A percentile compares a stretch with the other conserved stretches of the same genome.
Conservation (phyloP, 2,797 vertebrate genomes). For the Thripadectes ignobilis region DNA sequence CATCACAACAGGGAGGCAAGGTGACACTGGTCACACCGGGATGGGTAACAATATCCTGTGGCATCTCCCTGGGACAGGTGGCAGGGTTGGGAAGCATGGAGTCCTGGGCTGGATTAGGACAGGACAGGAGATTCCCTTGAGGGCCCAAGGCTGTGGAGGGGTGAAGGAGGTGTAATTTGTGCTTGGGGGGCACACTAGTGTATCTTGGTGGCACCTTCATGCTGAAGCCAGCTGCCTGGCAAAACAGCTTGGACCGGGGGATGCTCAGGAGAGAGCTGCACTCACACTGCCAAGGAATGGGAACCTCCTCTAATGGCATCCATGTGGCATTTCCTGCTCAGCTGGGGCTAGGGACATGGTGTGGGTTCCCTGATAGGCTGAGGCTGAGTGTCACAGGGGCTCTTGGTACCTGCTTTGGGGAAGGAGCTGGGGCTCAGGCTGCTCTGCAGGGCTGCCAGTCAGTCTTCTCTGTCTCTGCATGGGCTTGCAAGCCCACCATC, state of each 20-base stretch:
- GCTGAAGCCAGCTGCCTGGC: background rate
- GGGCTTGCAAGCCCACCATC: background rate
- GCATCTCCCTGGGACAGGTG: background rate
- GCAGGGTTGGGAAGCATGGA: background rate
- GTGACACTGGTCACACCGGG: background rate
- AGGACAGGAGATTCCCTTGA: background rate
- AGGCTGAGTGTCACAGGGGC: background rate
- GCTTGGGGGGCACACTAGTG: background rate
- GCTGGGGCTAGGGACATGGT: accelerated
- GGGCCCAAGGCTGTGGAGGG: background rate
- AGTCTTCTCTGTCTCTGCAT: background rate
- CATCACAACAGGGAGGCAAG: background rate
- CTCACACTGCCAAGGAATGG: accelerated
- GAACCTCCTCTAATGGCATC: background rate
- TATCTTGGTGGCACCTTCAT: background rate
- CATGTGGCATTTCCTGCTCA: background rate
- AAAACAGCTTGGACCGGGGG: background rate
- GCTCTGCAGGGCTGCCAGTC: background rate
- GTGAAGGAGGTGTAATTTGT: background rate
- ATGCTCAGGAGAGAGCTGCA: background rate
- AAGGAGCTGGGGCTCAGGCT: background rate
- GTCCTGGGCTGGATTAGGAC: background rate
- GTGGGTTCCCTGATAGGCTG: background rate
- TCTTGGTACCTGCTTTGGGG: background rate
- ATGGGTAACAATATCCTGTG: background rate